Conservation (phyloP, 2,113 vertebrate species). For the Silurus glanis region DNA sequence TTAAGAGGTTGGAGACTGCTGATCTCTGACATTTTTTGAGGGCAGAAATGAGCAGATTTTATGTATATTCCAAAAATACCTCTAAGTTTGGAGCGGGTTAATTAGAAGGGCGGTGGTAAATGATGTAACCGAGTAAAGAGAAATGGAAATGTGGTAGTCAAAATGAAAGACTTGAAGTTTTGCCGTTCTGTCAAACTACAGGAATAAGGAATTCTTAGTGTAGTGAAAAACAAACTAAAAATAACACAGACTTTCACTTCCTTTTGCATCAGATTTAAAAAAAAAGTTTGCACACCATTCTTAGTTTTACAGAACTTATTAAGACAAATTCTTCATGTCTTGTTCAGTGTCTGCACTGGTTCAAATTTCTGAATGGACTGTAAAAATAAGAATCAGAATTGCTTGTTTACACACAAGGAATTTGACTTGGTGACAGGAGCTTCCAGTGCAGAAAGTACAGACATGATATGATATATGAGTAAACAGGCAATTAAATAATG, state of each 20-base stretch:
- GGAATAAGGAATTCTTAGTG: not conserved
- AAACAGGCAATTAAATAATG: too few relatives aligned
- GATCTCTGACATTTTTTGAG: not conserved
- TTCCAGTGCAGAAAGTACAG: too few relatives aligned
- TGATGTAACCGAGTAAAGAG: not conserved
- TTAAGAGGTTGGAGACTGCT: too few relatives aligned
- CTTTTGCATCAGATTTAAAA: not conserved
- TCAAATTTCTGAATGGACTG: not conserved
- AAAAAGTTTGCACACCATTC: not conserved
- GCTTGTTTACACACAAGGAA: too few relatives aligned
- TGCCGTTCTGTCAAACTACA: not conserved
- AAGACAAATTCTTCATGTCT: not conserved
- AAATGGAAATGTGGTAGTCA: not conserved
- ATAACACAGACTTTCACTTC: not conserved
- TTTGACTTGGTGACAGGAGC: too few relatives aligned
- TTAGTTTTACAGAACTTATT: not conserved
- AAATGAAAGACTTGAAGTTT: not conserved
- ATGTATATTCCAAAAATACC: not conserved
- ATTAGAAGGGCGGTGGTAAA: not conserved
- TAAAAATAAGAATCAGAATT: not conserved
- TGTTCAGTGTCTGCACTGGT: not conserved
- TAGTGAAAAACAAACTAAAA: not conserved
- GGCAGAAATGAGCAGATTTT: not conserved
- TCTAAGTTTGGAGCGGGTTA: not conserved
- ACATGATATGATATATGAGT: too few relatives aligned